Base-by-base conservation (phyloP, 2,888 invertebrate species). In the Branchellion lobata region DNA sequence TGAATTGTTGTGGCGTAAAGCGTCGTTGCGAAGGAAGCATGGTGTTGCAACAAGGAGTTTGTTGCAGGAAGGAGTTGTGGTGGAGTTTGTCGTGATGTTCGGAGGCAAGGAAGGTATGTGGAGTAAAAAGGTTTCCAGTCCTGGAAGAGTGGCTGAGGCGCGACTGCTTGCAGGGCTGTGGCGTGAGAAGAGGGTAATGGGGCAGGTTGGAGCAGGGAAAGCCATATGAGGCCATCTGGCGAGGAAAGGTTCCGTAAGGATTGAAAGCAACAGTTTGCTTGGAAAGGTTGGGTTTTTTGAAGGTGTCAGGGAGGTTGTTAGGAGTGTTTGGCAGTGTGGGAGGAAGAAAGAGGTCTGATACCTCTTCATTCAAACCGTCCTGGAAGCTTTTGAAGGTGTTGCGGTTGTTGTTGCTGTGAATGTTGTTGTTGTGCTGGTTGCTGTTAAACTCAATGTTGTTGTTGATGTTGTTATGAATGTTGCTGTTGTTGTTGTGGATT, bases 171-270 rank as follows among this genome's bases (percentile, higher is more conserved):
- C 24, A 24, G 5, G 61, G 61, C 24, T 57, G 61, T 3, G 61
- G 61, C 5, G 61, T 57, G 61, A 57, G 61, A n/a, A 57, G 61
- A 24, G 61, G 61, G 61, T 57, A 57, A n/a, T n/a, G 61, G 21
- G 61, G n/a, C 3, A n/a, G 21, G 61, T 5, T 57, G 24, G 24
- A 57, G 61, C 8, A 40, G 40, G 40, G 40, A 14, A 40, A 40
- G 40, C 40, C 40, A 14, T 40, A 40, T 40, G 40, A 40, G 14
- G 40, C 8, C 40, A 40, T 40, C 14, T 40, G 40, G 40, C 40
- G 40, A 8, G 40, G 40, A n/a, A 57, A 57, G 61, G 21, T 57
- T 18, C 24, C 24, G n/a, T 57, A 24, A 5, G 24, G 61, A 57
- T 57, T 57, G 61, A 24, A 24, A 8, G 5, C n/a, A n/a, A n/a